Conservation (phyloP, 2,888 invertebrate species). For the Epistrophella euchroma region DNA sequence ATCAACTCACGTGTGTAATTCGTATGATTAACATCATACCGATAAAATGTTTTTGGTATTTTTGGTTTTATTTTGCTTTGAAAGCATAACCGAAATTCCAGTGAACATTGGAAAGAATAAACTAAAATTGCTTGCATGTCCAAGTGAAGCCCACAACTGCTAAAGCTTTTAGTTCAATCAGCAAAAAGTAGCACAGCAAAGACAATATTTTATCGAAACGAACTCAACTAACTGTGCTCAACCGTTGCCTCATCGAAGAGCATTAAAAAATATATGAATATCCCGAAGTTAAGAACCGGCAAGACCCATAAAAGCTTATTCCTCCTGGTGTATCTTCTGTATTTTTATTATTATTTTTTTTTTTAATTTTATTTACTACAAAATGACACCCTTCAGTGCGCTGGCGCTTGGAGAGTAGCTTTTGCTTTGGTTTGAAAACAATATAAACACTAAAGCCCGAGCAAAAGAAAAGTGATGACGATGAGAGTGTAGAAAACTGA, state of each 20-base stretch:
- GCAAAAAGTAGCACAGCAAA: not conserved
- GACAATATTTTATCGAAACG: not conserved
- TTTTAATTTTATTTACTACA: slow-evolving; percentile 5
- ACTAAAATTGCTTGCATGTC: not conserved
- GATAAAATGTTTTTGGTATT: not conserved
- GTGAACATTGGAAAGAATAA: not conserved
- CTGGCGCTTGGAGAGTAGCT: slow-evolving; percentile 62
- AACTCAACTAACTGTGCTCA: not conserved
- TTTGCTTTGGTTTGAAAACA: slow-evolving; percentile 14
- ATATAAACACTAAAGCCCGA: not conserved
- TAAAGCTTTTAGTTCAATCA: not conserved
- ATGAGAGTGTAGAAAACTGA: slow-evolving; percentile 19
- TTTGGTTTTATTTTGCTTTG: not conserved
- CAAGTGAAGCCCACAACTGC: not conserved
- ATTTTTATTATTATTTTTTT: not conserved
- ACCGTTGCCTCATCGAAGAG: slow-evolving; percentile 1
- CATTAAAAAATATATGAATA: slow-evolving; percentile 9
- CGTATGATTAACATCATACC: not conserved
- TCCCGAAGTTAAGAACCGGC: slow-evolving; percentile 17
- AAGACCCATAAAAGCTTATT: slow-evolving; percentile 57
- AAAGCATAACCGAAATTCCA: not conserved
- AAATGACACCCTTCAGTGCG: slow-evolving; percentile 46
- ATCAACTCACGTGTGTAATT: not conserved
- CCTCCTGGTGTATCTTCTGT: not conserved
- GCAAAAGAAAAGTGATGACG: slow-evolving; percentile 11